phyloP scores from a whole-genome alignment of 2,797 vertebrate species.

The Pantherophis alleghaniensis region DNA sequence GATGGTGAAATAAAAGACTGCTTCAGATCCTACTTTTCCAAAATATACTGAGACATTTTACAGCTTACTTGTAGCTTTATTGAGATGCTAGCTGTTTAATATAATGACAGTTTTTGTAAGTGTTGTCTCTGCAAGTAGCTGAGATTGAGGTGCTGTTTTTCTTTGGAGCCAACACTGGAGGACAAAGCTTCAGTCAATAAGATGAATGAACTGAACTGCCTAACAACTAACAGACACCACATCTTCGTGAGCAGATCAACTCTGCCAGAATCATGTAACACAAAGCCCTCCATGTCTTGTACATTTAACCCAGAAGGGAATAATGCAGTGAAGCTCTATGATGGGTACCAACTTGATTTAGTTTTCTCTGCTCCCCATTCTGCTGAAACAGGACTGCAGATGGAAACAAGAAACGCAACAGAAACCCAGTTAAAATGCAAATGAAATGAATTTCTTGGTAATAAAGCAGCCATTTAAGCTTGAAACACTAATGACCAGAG shows the following conservation, averaged over 20 bases:
- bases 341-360: slow-evolving; percentile 34
- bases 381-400: slow-evolving; percentile 44
- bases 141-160: slow-evolving; percentile 31
- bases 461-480: slow-evolving; percentile 58
- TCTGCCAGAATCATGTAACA: background rate
- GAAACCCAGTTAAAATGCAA: slow-evolving; percentile 70
- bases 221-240: slow-evolving; percentile 3
- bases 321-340: slow-evolving; percentile 23
- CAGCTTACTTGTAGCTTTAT: slow-evolving; percentile 1
- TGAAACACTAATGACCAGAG: slow-evolving; percentile 59
- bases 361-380: slow-evolving; percentile 29
- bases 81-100: slow-evolving; percentile 27
- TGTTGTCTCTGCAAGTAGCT: background rate
- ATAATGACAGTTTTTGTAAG: background rate
- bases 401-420: slow-evolving; percentile 42
- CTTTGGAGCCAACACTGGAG: background rate
- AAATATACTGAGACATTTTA: slow-evolving; percentile 5
- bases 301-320: slow-evolving; percentile 26
- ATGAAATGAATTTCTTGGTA: slow-evolving; percentile 66
- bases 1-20: slow-evolving; percentile 19
- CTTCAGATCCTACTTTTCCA: slow-evolving; percentile 18
- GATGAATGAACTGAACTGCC: slow-evolving; percentile 30
- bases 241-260: background rate
- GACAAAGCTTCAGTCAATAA: slow-evolving; percentile 35
- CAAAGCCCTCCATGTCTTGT: background rate